phyloP scores from a whole-genome alignment of 2,888 invertebrate genomes.

The Leistus spinibarbis region DNA sequence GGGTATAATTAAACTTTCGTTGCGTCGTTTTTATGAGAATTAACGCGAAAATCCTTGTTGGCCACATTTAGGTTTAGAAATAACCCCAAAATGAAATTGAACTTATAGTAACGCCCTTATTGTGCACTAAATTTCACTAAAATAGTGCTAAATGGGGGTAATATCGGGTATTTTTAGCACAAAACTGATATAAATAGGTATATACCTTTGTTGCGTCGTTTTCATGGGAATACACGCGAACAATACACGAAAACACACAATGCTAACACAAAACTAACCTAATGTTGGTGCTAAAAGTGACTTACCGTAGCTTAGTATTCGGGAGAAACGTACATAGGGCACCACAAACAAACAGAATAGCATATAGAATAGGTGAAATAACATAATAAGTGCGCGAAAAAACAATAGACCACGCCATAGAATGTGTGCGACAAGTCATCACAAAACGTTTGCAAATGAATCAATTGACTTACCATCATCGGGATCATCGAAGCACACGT shows the following conservation, averaged over 20 bases:
- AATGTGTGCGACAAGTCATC: neutral
- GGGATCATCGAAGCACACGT: constrained; percentile 53
- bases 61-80: too few relatives aligned
- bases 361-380: constrained; percentile 8
- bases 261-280: constrained; percentile 31
- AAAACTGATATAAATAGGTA: neutral
- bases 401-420: neutral
- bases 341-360: constrained; percentile 16
- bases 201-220: neutral
- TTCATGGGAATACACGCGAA: neutral
- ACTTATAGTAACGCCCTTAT: too few relatives aligned
- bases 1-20: too few relatives aligned
- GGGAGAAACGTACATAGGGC: constrained; percentile 17
- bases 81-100: too few relatives aligned
- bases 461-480: constrained; percentile 54
- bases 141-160: too few relatives aligned
- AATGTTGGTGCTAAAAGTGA: constrained; percentile 9
- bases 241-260: neutral
- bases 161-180: neutral
- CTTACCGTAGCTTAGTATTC: constrained; percentile 13
- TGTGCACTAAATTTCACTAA: too few relatives aligned
- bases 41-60: too few relatives aligned
- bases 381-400: constrained; percentile 31
- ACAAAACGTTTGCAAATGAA: constrained; percentile 33
- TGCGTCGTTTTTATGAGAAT: too few relatives aligned